Evolutionary conservation across 2,113 vertebrate species (phyloP).

Genomic region (Epinephelus moara): DNA sequence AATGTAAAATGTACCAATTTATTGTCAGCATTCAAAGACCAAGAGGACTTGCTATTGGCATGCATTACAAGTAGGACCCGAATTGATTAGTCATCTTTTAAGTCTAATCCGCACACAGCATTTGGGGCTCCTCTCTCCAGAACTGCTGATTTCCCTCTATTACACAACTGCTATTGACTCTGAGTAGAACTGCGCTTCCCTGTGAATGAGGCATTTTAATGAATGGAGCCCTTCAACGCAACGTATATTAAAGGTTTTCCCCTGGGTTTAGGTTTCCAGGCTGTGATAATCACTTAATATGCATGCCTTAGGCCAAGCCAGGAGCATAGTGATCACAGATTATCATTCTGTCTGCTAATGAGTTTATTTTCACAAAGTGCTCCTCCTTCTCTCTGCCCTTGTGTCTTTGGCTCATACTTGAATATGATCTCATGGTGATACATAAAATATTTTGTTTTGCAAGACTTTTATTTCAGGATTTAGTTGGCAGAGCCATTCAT

Average conservation of each 20-base stretch:
- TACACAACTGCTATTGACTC: slow-evolving; percentile 48
- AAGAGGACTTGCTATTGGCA: not conserved
- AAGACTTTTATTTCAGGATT: not conserved
- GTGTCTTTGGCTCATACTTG: not conserved
- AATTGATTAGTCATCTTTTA: slow-evolving; percentile 57
- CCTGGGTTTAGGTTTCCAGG: slow-evolving; percentile 50
- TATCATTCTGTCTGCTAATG: slow-evolving; percentile 56
- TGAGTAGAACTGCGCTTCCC: slow-evolving; percentile 1
- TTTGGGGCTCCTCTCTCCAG: slow-evolving; percentile 18
- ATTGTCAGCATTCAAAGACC: not conserved
- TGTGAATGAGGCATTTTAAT: slow-evolving; percentile 47
- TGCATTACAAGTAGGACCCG: slow-evolving; percentile 11
- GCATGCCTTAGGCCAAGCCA: slow-evolving; percentile 43
- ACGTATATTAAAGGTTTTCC: slow-evolving; percentile 49
- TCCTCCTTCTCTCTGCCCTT: slow-evolving; percentile 34
- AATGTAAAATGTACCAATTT: not conserved
- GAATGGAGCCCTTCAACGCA: slow-evolving; percentile 51
- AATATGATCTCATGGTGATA: slow-evolving; percentile 16
- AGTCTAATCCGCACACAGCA: slow-evolving; percentile 1
- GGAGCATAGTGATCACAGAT: slow-evolving; percentile 52
- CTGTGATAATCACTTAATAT: slow-evolving; percentile 63
- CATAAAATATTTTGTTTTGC: not conserved
- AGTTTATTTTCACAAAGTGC: slow-evolving; percentile 55
- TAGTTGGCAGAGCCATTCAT: slow-evolving; percentile 1
- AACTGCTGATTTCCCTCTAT: slow-evolving; percentile 32